Evolutionary conservation across 2,888 invertebrate genomes (phyloP).

Genomic region (Drosophila conformis): DNA sequence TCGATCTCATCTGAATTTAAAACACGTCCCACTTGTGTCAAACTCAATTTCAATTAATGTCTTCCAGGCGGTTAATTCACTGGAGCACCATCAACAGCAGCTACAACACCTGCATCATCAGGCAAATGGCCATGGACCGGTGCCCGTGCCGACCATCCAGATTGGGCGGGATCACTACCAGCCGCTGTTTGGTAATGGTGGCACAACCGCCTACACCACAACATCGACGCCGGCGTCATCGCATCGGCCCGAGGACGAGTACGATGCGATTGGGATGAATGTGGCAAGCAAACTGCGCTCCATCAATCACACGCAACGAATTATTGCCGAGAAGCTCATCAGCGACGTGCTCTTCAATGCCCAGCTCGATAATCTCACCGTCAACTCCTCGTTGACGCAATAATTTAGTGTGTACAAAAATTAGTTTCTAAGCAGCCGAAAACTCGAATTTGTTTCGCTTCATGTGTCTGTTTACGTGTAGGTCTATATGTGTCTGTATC

Average conservation of each 20-base stretch:
- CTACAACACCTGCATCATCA: constrained; percentile 82
- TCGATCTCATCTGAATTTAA: not conserved
- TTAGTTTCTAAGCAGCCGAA: constrained; percentile 6
- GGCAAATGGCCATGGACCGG: constrained; percentile 67
- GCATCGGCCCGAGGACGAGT: constrained; percentile 81
- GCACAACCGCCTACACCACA: constrained; percentile 73
- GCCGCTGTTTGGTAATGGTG: constrained; percentile 78
- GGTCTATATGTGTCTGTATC: constrained; percentile 17
- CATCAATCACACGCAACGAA: constrained; percentile 83
- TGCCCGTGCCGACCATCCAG: constrained; percentile 82
- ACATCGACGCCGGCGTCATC: constrained; percentile 60
- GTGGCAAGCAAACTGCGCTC: constrained; percentile 83
- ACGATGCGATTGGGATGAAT: constrained; percentile 84
- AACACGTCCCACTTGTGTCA: not conserved
- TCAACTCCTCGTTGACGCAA: constrained; percentile 81
- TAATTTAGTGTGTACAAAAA: constrained; percentile 46
- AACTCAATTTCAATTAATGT: not conserved
- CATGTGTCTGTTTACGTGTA: constrained; percentile 1
- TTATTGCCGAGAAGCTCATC: constrained; percentile 84
- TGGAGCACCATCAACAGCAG: constrained; percentile 83
- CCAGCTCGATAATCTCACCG: constrained; percentile 82
- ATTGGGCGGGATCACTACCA: constrained; percentile 83
- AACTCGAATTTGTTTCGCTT: constrained; percentile 1
- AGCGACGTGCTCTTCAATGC: constrained; percentile 84
- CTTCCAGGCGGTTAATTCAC: constrained; percentile 81